Base-by-base conservation (phyloP, 2,888 invertebrate species). In the Melangyna quadrimaculata region DNA sequence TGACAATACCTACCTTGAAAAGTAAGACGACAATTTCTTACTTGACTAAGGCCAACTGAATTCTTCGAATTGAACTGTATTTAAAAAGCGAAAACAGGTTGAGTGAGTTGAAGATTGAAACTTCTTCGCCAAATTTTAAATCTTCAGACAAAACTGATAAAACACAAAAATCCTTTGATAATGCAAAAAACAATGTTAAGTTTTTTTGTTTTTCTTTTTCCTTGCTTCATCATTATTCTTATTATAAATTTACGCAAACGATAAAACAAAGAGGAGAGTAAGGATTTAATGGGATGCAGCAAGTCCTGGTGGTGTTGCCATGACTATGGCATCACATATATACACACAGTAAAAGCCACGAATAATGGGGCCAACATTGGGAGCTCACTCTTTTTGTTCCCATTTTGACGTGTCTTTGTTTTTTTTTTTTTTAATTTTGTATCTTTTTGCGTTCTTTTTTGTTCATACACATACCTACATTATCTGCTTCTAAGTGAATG, bases 71-170 rank as follows among this genome's bases (percentile, higher is more conserved):
- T 89, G 89, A 91, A 91, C 91, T 91, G 91, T 91, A 90, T 91
- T 91, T 91, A 90, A 91, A 91, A 91, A 91, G 91, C 89, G 91
- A 91, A 91, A 91, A 89, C 89, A 89, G 89, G 89, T 89, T 87
- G 59, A 35, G 61, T 61, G 22, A 69, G 69, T 45, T 32, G 1
- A 65, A 45, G 35, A n/a, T 35, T 35, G n/a, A 48, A 35, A 35
- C 57, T 81, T 70, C 81, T 81, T 73, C 55, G 65, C 22, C 51
- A 35, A 51, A 43, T 59, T 59, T 29, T 27, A 9, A 57, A 29
- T 63, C 53, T 14, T 70, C 37, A 61, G 40, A 74, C 61, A 27
- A 32, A 45, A 63, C 17, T 19, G 22, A 48, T 72, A 61, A 22
- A 19, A 71, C 22, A 45, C 22, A 14, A 19, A 53, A 70, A 78